A percentile compares a stretch with the other conserved stretches of the same genome.
These are phyloP conservation scores for Hymenopus coronatus DNA, from an alignment of 2,888 invertebrate species.

Conservation along the genomic window DNA sequence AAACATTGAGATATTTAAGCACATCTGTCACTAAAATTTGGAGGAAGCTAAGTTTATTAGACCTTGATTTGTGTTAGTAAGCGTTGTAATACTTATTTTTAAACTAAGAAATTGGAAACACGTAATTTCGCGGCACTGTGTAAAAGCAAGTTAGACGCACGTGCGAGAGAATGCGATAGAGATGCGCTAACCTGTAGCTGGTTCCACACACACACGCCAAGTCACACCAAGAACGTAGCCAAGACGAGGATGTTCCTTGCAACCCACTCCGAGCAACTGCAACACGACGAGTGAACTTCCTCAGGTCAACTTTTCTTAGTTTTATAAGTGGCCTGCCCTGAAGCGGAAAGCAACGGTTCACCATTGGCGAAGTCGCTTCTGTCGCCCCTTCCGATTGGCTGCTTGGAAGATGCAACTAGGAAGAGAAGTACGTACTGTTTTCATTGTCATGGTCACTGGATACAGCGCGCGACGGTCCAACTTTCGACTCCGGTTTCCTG, in stretches of 20 bases:
- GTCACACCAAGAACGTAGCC: neutral
- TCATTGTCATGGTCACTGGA: conserved; percentile 28
- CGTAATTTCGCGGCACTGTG: too few species aligned
- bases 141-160: too few species aligned
- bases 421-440: conserved; percentile 19
- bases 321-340: conserved; percentile 24
- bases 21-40: too few species aligned
- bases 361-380: conserved; percentile 22
- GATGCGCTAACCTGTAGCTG: neutral
- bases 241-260: neutral
- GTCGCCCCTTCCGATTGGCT: conserved; percentile 8
- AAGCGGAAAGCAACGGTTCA: conserved; percentile 24
- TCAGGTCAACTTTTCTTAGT: conserved; percentile 19
- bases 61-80: too few species aligned
- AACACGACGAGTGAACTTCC: neutral
- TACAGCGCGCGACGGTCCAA: neutral
- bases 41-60: too few species aligned
- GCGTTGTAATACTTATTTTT: too few species aligned
- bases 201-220: neutral
- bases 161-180: too few species aligned
- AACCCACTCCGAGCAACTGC: neutral
- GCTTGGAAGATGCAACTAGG: neutral
- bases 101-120: too few species aligned
- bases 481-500: neutral
- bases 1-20: too few species aligned